Evolutionary conservation across 2,113 vertebrate species (phyloP).

Genomic region (Anarrhichthys ocellatus): DNA sequence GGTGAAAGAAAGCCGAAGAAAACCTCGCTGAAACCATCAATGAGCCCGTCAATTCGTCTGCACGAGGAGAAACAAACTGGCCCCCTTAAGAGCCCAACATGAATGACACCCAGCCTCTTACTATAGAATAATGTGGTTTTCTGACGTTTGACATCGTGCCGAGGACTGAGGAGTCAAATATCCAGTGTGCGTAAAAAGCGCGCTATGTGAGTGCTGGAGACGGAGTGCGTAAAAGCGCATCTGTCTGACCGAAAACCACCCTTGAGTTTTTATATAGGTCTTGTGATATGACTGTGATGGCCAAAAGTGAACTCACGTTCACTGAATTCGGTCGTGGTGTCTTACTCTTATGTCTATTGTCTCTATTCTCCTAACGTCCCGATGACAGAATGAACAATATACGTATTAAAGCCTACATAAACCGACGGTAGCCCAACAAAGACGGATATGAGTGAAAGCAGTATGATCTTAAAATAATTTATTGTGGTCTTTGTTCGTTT

Average conservation of each 20-base stretch:
- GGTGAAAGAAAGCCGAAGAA: slow-evolving; percentile 19
- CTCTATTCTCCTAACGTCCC: neutral
- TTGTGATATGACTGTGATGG: slow-evolving; percentile 26
- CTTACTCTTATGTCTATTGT: neutral
- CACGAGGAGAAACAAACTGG: slow-evolving; percentile 40
- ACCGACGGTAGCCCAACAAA: neutral
- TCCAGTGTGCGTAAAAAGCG: slow-evolving; percentile 74
- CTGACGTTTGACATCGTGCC: slow-evolving; percentile 65
- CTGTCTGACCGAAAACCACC: slow-evolving; percentile 55
- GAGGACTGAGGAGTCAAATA: slow-evolving; percentile 75
- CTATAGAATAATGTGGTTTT: slow-evolving; percentile 66
- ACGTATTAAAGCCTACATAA: neutral
- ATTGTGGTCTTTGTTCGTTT: neutral
- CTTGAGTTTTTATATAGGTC: slow-evolving; percentile 13
- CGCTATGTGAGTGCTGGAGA: slow-evolving; percentile 45
- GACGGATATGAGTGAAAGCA: neutral
- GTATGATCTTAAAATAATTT: neutral
- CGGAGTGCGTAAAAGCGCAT: slow-evolving; percentile 65
- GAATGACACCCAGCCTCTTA: slow-evolving; percentile 63
- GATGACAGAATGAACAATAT: neutral
- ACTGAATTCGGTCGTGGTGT: neutral
- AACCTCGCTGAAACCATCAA: slow-evolving; percentile 22
- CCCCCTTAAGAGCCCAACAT: slow-evolving; percentile 39
- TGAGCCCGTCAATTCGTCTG: slow-evolving; percentile 36
- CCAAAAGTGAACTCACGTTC: slow-evolving; percentile 6